phyloP scores from a whole-genome alignment of 2,113 vertebrate genomes.

The Fregata magnificens region DNA sequence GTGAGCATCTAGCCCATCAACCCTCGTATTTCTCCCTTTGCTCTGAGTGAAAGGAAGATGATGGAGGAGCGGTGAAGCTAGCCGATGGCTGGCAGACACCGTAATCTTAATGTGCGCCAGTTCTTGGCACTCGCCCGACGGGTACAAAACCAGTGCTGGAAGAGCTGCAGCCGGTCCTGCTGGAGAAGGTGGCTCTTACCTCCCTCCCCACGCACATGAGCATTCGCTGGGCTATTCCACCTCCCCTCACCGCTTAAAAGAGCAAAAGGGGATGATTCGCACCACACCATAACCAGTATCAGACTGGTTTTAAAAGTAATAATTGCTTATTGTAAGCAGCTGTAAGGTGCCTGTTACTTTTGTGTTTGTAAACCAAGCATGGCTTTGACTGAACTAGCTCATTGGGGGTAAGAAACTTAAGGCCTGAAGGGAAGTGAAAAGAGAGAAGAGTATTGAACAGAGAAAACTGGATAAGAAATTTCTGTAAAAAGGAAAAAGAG shows the following conservation, averaged over 20 bases:
- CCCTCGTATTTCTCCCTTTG: not conserved
- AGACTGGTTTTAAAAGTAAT: not conserved
- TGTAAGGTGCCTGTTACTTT: not conserved
- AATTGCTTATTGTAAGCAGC: not conserved
- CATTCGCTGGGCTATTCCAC: not conserved
- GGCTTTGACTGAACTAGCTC: not conserved
- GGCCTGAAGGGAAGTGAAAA: not conserved
- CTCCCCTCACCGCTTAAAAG: not conserved
- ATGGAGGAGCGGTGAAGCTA: not conserved
- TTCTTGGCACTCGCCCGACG: fast-evolving
- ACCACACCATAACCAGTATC: not conserved
- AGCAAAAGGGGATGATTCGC: not conserved
- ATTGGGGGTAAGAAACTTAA: not conserved
- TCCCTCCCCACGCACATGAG: not conserved
- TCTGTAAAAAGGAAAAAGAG: not conserved
- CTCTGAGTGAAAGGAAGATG: not conserved
- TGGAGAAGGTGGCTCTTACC: not conserved
- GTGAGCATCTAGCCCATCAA: not conserved
- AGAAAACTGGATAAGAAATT: not conserved
- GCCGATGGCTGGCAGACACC: not conserved
- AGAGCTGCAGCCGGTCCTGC: not conserved
- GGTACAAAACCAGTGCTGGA: not conserved
- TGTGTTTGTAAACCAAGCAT: not conserved
- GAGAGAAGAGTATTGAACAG: not conserved
- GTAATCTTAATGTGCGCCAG: not conserved